Base-by-base conservation (phyloP, 2,113 vertebrate genomes). In the Sander lucioperca region DNA sequence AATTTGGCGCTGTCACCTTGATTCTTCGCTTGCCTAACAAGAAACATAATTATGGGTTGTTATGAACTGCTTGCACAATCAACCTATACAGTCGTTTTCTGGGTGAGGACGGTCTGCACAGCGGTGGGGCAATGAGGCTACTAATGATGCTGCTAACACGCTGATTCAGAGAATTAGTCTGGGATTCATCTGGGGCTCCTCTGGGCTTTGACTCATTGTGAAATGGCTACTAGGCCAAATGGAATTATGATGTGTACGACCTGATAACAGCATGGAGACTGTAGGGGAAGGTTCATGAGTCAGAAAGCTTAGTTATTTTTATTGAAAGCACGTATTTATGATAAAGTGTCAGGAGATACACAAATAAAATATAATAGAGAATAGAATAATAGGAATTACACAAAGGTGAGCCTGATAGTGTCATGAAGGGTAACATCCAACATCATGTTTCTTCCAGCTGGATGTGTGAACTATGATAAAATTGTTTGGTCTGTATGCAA, bases 111-210 rank as follows among this genome's bases (percentile, higher is more conserved):
- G 36, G 36, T 39, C 36, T 39, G 36, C 36, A n/a, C 48, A 72
- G 54, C 21, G 25, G 21, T 1, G 12, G 33, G 47, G 18, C 48
- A 33, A 58, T 43, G 50, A 77, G 39, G 59, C 54, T 68, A 21
- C 19, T 48, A 21, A 62, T 70, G 21, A 70, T 10, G 13, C 51
- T 16, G 10, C 58, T 57, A 30, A 30, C 43, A 45, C n/a, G 25
- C 23, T 45, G 47, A 59, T 70, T 84, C 59, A 33, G 25, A 66
- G 36, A 78, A 65, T 74, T 4, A 73, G 23, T 51, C 39, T 47
- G 50, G 30, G 48, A 30, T 72, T 79, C 16, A 47, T 54, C 21
- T 58, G 6, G 1, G 54, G 53, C 27, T 71, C 70, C 33, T 72
- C 36, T 53, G 53, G 59, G 36, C 25, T 54, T 27, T 70, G 27